Base-by-base conservation (phyloP, 1,140 invertebrate genomes). In the Drosophila biarmipes region DNA sequence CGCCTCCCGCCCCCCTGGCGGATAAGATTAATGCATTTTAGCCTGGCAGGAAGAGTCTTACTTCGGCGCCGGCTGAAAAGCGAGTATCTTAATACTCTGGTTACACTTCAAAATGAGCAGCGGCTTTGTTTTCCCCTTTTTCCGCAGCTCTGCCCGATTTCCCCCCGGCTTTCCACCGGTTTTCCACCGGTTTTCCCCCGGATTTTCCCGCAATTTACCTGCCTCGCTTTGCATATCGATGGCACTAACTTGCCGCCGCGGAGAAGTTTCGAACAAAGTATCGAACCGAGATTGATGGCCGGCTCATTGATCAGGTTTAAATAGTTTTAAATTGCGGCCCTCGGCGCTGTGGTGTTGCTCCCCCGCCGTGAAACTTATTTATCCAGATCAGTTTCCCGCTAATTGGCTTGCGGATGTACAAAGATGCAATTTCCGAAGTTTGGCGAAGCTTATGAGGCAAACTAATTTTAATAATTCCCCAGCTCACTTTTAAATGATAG, bases 21-120 rank as follows among this genome's bases (percentile, higher is more conserved):
- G 68, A 42, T 40, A 82, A 87, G 82, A 86, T 86, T 86, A 86
- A 86, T 86, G 82, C 82, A 86, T 86, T 87, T 81, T 68, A 68
- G 78, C 64, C 51, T 21, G 53, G 55, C 55, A 45, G 55, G 21
- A 40, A 35, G 53, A 48, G 34, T 53, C 55, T 46, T 42, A 62
- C 56, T 29, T 54, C 11, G 38, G 14, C 19, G 69, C 31, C 24
- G 29, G 42, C 56, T 51, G 31, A 38, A 29, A 57, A 19, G 73
- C 51, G 74, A 71, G 75, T 54, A 73, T 81, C 78, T 87, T 86
- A 82, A 86, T 81, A 87, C 78, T 86, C 79, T 81, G 81, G 74
- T 81, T 86, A 81, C 81, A 87, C 81, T 75, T 72, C 48, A 64
- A 81, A 82, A 71, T 67, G 78, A 78, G 58, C 64, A 81, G 46